Evolutionary conservation across 2,797 vertebrate species (phyloP).

Genomic region (Ptychobarbus kaznakovi): DNA sequence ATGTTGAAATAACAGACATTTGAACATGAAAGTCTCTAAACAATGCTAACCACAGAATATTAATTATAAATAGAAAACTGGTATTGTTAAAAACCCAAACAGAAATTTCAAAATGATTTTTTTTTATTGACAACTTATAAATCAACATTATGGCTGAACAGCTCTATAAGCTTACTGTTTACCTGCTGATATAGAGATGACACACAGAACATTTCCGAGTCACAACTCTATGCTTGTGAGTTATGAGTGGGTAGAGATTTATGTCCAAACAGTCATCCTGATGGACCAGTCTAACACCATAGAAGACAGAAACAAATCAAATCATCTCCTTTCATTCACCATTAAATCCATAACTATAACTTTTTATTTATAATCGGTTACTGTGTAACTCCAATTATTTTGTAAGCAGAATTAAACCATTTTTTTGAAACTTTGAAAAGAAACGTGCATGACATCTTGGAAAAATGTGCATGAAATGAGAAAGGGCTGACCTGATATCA

Average conservation of each 20-base stretch:
- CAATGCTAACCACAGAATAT: background rate
- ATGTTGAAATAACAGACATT: background rate
- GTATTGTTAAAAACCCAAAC: background rate
- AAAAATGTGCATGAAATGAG: background rate
- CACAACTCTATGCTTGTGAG: slow-evolving; percentile 86
- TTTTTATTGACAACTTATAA: background rate
- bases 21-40: background rate
- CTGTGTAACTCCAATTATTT: background rate
- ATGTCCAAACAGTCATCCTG: slow-evolving; percentile 89
- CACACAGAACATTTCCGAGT: slow-evolving; percentile 92
- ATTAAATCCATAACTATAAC: too few relatives aligned
- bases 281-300: slow-evolving; percentile 82
- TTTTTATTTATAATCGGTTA: too few relatives aligned
- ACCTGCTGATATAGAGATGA: slow-evolving; percentile 92
- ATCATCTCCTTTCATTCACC: too few relatives aligned
- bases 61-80: background rate
- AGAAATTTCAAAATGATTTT: background rate
- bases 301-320: background rate
- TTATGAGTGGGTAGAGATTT: slow-evolving; percentile 87
- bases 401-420: background rate
- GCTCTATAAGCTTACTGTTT: slow-evolving; percentile 37
- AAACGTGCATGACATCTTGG: background rate
- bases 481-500: slow-evolving; percentile 84
- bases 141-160: too few relatives aligned
- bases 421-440: background rate